These are phyloP conservation scores for Barbus barbus DNA, from an alignment of 2,113 vertebrate genomes.

Conservation along the genomic window DNA sequence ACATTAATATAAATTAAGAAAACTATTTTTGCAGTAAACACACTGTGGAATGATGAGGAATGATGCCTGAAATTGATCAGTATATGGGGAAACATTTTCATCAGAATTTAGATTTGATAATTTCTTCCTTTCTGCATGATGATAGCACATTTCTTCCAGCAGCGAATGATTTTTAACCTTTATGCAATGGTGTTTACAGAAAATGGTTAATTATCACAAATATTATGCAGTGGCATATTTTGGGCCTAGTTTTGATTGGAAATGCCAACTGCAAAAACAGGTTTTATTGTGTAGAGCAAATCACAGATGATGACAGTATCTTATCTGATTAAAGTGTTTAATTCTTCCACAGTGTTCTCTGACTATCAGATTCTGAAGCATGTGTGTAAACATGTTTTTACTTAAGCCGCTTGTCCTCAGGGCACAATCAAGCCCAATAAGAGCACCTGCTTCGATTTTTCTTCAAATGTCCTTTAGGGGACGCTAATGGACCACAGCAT, in stretches of 20 bases:
- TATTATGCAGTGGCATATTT: neutral
- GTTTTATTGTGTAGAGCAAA: neutral
- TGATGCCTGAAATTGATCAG: neutral
- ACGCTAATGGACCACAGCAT: slow-evolving; percentile 51
- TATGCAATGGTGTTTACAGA: neutral
- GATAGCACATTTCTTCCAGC: neutral
- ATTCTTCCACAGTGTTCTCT: neutral
- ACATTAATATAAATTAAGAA: neutral
- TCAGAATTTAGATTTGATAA: neutral
- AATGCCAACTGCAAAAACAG: neutral
- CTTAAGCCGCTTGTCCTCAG: neutral
- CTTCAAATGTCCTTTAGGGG: slow-evolving; percentile 47
- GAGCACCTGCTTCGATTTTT: neutral
- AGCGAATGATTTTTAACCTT: neutral
- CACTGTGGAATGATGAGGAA: neutral
- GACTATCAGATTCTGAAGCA: neutral
- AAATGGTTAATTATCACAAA: neutral
- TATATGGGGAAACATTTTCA: neutral
- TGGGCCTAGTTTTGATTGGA: neutral
- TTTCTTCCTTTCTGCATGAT: neutral
- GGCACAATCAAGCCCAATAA: neutral
- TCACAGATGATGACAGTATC: neutral
- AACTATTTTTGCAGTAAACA: neutral
- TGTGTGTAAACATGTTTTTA: neutral
- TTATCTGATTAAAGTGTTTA: neutral